Evolutionary conservation across 2,888 invertebrate species (phyloP).

Genomic region (Linyphia triangularis): DNA sequence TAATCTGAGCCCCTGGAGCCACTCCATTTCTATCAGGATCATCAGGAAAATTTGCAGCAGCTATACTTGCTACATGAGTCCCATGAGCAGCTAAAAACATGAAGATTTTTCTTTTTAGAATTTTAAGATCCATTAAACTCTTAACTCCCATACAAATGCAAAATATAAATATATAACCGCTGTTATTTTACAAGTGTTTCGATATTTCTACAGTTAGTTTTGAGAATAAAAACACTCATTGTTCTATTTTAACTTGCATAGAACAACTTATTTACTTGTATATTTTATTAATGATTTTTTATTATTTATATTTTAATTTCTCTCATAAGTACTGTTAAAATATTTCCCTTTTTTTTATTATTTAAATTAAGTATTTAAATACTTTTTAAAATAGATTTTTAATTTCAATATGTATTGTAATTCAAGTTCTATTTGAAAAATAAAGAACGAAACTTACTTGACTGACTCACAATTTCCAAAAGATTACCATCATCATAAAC

Average conservation of each 20-base stretch:
- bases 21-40: conserved; percentile 94
- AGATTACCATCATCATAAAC: conserved; percentile 94
- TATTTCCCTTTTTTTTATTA: neutral
- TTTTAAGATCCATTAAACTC: neutral
- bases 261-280: too few species aligned
- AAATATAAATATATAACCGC: neutral
- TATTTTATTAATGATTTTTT: neutral
- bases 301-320: neutral
- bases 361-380: too few species aligned
- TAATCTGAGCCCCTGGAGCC: conserved; percentile 96
- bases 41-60: conserved; percentile 92
- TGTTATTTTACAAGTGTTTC: too few species aligned
- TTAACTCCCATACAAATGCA: neutral
- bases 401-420: neutral
- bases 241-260: too few species aligned
- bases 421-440: neutral
- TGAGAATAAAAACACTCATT: too few species aligned
- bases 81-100: conserved; percentile 92
- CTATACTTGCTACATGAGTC: conserved; percentile 98
- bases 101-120: too few species aligned
- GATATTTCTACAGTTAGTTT: neutral
- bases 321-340: neutral
- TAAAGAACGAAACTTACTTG: conserved; percentile 84
- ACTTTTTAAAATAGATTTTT: neutral
- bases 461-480: conserved; percentile 95